Evolutionary conservation across 1,140 invertebrate species (phyloP).

Genomic region (Lordiphosa mommai): DNA sequence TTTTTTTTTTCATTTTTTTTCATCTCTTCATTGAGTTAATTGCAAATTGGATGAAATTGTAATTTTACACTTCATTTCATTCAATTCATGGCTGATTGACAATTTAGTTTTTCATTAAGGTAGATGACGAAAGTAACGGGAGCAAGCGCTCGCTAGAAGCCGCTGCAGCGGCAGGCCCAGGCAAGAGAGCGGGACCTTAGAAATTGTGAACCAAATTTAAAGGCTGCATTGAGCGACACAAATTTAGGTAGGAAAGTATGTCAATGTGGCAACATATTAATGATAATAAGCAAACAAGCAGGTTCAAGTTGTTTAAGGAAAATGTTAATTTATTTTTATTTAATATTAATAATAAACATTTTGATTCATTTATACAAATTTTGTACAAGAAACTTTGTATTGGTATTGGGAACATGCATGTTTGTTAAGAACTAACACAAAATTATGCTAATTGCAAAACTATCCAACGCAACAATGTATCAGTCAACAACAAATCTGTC

Average conservation of each 20-base stretch:
- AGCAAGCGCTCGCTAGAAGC: neutral
- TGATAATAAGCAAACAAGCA: too few relatives aligned
- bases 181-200: neutral
- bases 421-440: too few relatives aligned
- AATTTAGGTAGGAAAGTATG: slow-evolving; percentile 21
- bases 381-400: too few relatives aligned
- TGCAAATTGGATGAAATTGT: slow-evolving; percentile 79
- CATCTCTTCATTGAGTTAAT: slow-evolving; percentile 78
- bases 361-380: too few relatives aligned
- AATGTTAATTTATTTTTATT: too few relatives aligned
- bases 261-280: slow-evolving; percentile 3
- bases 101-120: slow-evolving; percentile 79
- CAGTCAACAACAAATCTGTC: too few relatives aligned
- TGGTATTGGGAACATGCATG: too few relatives aligned
- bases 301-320: too few relatives aligned
- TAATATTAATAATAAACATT: too few relatives aligned
- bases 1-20: slow-evolving; percentile 30
- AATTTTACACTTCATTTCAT: slow-evolving; percentile 79
- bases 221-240: slow-evolving; percentile 12
- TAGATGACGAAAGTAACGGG: slow-evolving; percentile 6
- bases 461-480: too few relatives aligned
- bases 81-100: slow-evolving; percentile 79
- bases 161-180: slow-evolving; percentile 5
- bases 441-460: too few relatives aligned
- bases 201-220: slow-evolving; percentile 33